These are phyloP conservation scores for Linepithema humile DNA, from an alignment of 1,140 invertebrate genomes.

Conservation along the genomic window DNA sequence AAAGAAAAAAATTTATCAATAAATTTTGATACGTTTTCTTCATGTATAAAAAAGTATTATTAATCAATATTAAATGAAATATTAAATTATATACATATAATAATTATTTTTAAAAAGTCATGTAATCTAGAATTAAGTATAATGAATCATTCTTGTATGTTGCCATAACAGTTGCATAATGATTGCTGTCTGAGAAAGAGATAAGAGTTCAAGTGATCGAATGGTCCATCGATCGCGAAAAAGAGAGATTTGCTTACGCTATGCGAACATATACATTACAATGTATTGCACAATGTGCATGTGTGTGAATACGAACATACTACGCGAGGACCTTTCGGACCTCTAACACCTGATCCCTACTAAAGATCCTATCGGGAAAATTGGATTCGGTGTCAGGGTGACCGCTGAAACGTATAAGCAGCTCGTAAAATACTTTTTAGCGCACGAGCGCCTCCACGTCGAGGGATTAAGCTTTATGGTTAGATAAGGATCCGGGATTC, in stretches of 20 bases:
- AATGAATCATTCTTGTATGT: not conserved
- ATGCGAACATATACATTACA: not conserved
- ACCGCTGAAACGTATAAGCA: slow-evolving; percentile 84
- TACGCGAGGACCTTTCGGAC: slow-evolving; percentile 38
- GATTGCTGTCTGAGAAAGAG: not conserved
- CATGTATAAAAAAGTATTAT: too few species aligned
- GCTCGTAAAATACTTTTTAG: slow-evolving; percentile 85
- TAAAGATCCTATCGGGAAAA: slow-evolving; percentile 84
- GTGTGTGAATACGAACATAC: slow-evolving; percentile 24
- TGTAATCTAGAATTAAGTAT: not conserved
- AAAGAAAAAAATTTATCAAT: too few species aligned
- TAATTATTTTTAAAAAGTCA: too few species aligned
- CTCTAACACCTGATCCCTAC: slow-evolving; percentile 81
- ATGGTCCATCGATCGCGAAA: slow-evolving; percentile 4
- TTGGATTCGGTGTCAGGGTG: slow-evolving; percentile 84
- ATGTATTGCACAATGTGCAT: not conserved
- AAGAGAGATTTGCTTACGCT: slow-evolving; percentile 5
- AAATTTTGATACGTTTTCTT: too few species aligned
- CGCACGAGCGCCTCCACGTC: slow-evolving; percentile 74
- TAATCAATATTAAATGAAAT: too few species aligned
- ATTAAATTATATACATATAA: too few species aligned
- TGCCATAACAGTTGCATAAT: not conserved
- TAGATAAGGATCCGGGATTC: slow-evolving; percentile 81
- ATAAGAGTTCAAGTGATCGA: slow-evolving; percentile 12
- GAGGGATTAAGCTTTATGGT: slow-evolving; percentile 82